Evolutionary conservation across 1,140 invertebrate species (phyloP).

Genomic region (Drosophila tani): DNA sequence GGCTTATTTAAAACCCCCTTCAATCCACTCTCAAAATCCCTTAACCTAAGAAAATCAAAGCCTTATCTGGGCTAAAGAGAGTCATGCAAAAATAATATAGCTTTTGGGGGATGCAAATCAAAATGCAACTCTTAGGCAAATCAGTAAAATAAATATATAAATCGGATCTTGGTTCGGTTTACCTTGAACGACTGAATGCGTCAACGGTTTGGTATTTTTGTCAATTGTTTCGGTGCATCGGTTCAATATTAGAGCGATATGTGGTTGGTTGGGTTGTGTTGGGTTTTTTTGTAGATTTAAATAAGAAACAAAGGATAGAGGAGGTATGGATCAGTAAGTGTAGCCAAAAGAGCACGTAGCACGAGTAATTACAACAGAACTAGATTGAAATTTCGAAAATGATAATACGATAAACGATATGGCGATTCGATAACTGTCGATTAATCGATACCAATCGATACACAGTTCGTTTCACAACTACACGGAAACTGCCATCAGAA

Average conservation of each 20-base stretch:
- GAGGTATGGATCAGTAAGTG: conserved; percentile 69
- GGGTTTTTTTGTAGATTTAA: conserved; percentile 45
- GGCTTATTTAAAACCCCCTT: not conserved
- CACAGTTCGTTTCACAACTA: conserved; percentile 32
- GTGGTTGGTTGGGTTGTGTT: conserved; percentile 30
- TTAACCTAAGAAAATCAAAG: conserved; percentile 2
- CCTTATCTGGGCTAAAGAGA: not conserved
- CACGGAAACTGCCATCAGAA: not conserved
- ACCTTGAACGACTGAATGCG: conserved; percentile 75
- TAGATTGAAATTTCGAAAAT: conserved; percentile 31
- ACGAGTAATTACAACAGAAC: conserved; percentile 47
- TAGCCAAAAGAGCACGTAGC: conserved; percentile 27
- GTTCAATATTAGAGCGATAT: conserved; percentile 42
- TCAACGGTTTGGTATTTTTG: conserved; percentile 32
- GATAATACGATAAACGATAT: conserved; percentile 17
- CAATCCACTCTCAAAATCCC: not conserved
- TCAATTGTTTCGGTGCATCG: conserved; percentile 53
- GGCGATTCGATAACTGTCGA: conserved; percentile 28
- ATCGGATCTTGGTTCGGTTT: conserved; percentile 42
- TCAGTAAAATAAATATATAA: conserved; percentile 2
- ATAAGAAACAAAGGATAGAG: conserved; percentile 65
- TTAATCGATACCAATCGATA: conserved; percentile 1
- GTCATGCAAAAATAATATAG: conserved; percentile 27
- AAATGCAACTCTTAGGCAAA: conserved; percentile 35
- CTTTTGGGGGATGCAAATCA: conserved; percentile 15